Percentiles rank a stretch among this genome's conserved stretches.
phyloP scores from a whole-genome alignment of 2,888 invertebrate genomes.

The Apodemia hepburni region DNA sequence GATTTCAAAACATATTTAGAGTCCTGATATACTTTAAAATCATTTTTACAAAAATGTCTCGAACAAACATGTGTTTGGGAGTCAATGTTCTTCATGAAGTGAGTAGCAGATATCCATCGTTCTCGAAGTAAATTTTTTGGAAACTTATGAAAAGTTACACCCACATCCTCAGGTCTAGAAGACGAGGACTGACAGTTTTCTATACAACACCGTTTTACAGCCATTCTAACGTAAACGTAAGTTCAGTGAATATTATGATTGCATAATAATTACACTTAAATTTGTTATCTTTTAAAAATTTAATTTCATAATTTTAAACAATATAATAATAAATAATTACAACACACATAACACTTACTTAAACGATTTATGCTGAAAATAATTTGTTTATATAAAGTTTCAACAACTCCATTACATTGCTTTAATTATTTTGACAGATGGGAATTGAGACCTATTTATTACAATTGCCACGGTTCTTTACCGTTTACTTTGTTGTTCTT shows the following conservation, averaged over 20 bases:
- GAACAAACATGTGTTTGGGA: constrained; percentile 85
- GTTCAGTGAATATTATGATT: constrained; percentile 2
- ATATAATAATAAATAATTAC: background rate
- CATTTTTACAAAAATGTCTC: constrained; percentile 86
- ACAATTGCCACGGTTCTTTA: too few species aligned
- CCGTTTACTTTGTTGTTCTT: too few species aligned
- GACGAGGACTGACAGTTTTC: constrained; percentile 82
- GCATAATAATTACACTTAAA: constrained; percentile 3
- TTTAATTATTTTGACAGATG: background rate
- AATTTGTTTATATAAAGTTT: background rate
- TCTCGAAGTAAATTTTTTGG: constrained; percentile 82
- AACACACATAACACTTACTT: background rate
- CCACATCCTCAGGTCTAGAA: constrained; percentile 81
- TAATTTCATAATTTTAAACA: too few species aligned
- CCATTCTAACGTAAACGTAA: constrained; percentile 66
- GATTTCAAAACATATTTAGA: constrained; percentile 85
- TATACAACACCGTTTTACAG: constrained; percentile 81
- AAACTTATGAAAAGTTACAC: constrained; percentile 88
- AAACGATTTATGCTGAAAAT: background rate
- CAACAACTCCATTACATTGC: background rate
- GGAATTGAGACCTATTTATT: background rate
- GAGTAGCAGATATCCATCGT: constrained; percentile 84
- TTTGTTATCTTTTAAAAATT: background rate
- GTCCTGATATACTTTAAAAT: constrained; percentile 85
- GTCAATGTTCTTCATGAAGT: constrained; percentile 72